A percentile compares a stretch with the other conserved stretches of the same genome.
These are phyloP conservation scores for Hippocampus zosterae DNA, from an alignment of 2,113 vertebrate genomes.

Conservation along the genomic window DNA sequence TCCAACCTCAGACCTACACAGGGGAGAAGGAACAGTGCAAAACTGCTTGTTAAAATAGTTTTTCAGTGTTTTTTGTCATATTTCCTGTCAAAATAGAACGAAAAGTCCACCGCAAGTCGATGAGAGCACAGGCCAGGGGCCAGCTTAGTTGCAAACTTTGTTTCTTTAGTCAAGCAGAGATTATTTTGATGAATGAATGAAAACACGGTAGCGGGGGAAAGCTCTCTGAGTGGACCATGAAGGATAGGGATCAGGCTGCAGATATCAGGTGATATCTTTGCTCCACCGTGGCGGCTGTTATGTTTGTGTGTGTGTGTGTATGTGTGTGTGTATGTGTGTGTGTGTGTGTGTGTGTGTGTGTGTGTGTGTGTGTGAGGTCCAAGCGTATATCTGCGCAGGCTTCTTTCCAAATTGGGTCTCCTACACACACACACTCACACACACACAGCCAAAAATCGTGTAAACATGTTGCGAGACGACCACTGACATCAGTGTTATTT, in stretches of 20 bases:
- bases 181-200: constrained; percentile 32
- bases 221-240: constrained; percentile 19
- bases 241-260: constrained; percentile 58
- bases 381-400: constrained; percentile 34
- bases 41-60: constrained; percentile 3
- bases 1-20: not conserved
- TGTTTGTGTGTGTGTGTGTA: too few relatives aligned
- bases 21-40: not conserved
- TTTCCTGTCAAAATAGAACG: constrained; percentile 11
- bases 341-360: too few relatives aligned
- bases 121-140: not conserved
- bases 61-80: constrained; percentile 10
- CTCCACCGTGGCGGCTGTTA: not conserved
- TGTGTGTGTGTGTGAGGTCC: constrained; percentile 50
- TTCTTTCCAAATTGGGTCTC: constrained; percentile 42
- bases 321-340: too few relatives aligned
- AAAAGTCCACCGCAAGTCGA: constrained; percentile 12
- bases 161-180: constrained; percentile 14
- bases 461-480: constrained; percentile 33
- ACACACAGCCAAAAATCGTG: constrained; percentile 27
- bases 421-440: constrained; percentile 18
- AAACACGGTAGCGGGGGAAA: constrained; percentile 27
- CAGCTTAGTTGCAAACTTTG: constrained; percentile 6
- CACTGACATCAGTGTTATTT: not conserved
- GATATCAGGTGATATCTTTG: constrained; percentile 47